Conservation (phyloP, 2,113 vertebrate genomes). For the Coryphaenoides rupestris region DNA sequence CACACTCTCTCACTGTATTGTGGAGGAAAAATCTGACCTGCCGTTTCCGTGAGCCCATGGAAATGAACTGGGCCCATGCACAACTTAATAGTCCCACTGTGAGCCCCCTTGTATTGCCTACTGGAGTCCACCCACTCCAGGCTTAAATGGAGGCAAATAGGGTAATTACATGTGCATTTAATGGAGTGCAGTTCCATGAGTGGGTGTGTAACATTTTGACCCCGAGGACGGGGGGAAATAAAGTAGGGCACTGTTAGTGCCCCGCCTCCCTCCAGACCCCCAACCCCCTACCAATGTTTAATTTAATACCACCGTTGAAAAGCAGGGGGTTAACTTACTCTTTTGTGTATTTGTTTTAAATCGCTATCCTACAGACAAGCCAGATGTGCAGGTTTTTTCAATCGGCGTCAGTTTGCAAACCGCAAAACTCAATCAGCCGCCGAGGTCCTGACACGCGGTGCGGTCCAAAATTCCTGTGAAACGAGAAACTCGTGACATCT, state of each 20-base stretch:
- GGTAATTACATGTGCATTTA: slow-evolving; percentile 38
- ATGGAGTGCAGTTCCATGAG: slow-evolving; percentile 36
- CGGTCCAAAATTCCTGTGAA: background rate
- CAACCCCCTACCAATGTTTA: no score
- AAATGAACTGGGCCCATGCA: slow-evolving; percentile 12
- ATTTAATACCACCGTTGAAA: no score
- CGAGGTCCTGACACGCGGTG: background rate
- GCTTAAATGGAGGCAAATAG: slow-evolving; percentile 20
- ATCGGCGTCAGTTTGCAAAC: no score
- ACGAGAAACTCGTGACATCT: slow-evolving; percentile 40
- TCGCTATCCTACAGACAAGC: no score
- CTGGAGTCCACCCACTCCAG: slow-evolving; percentile 10
- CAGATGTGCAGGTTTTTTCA: no score
- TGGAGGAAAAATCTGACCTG: background rate
- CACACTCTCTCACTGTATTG: no score
- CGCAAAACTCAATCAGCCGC: no score
- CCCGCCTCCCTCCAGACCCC: no score
- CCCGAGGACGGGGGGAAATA: slow-evolving; percentile 48
- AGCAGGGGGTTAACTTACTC: no score
- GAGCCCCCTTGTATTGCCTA: slow-evolving; percentile 33
- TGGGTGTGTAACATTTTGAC: slow-evolving; percentile 52
- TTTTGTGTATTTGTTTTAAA: no score
- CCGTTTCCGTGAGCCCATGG: background rate
- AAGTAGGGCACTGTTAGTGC: slow-evolving; percentile 30
- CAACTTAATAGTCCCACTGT: no score